Evolutionary conservation across 2,113 vertebrate species (phyloP).

Genomic region (Piaya cayana): DNA sequence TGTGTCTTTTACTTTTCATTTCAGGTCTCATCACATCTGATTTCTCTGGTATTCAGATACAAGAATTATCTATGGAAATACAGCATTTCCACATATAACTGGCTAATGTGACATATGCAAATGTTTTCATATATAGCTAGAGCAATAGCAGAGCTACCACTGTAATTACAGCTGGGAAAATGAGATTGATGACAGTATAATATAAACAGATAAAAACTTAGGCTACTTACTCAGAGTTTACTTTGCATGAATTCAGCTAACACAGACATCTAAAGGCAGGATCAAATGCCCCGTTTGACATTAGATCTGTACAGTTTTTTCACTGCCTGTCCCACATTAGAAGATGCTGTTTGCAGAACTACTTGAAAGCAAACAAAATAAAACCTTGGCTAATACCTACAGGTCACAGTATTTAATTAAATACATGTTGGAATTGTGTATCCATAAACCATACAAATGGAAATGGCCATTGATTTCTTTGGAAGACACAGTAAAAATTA

Average conservation of each 20-base stretch:
- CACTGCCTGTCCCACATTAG: not conserved
- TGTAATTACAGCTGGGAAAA: not conserved
- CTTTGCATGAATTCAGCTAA: not conserved
- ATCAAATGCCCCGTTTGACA: not conserved
- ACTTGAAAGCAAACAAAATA: not conserved
- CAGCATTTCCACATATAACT: not conserved
- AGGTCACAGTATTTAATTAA: not conserved
- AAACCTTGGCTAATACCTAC: not conserved
- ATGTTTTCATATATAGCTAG: not conserved
- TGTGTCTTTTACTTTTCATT: not conserved
- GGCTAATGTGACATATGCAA: slow-evolving; percentile 1
- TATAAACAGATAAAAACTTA: not conserved
- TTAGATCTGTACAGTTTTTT: not conserved
- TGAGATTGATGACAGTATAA: not conserved
- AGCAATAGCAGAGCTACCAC: not conserved
- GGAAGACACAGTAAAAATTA: not conserved
- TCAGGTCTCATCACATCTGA: not conserved
- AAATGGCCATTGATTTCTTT: not conserved
- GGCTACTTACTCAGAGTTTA: not conserved
- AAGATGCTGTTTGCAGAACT: not conserved
- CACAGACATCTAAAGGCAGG: not conserved
- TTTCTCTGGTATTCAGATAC: slow-evolving; percentile 20
- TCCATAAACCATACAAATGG: not conserved
- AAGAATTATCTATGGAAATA: slow-evolving; percentile 4
- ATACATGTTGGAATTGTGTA: not conserved